These are phyloP conservation scores for silkworm (Bombyx mori) DNA, from an alignment of 1,140 invertebrate species.

Conservation along the genomic window ASM3026992v2 NC_085107.1:20395001-20395500, in stretches of 20 bases:
- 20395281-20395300: too few relatives aligned
- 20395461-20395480: constrained; percentile 59
- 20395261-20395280: too few relatives aligned
- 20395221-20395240: not conserved
- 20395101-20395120: constrained; percentile 34
- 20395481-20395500: constrained; percentile 34
- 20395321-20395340: too few relatives aligned
- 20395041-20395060: constrained; percentile 52
- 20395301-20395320: too few relatives aligned
- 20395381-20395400: too few relatives aligned
- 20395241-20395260: too few relatives aligned
- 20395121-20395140: constrained; percentile 29
- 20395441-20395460: too few relatives aligned
- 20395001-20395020: not conserved
- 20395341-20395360: too few relatives aligned
- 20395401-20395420: too few relatives aligned
- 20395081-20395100: constrained; percentile 24
- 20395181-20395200: constrained; percentile 10
- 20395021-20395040: not conserved
- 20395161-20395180: constrained; percentile 14
- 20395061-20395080: constrained; percentile 41
- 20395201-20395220: constrained; percentile 12
- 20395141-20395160: constrained; percentile 34
- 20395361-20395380: too few relatives aligned
- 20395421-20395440: too few relatives aligned